Conservation (phyloP, 2,113 vertebrate species). For the Phalacrocorax carbo region DNA sequence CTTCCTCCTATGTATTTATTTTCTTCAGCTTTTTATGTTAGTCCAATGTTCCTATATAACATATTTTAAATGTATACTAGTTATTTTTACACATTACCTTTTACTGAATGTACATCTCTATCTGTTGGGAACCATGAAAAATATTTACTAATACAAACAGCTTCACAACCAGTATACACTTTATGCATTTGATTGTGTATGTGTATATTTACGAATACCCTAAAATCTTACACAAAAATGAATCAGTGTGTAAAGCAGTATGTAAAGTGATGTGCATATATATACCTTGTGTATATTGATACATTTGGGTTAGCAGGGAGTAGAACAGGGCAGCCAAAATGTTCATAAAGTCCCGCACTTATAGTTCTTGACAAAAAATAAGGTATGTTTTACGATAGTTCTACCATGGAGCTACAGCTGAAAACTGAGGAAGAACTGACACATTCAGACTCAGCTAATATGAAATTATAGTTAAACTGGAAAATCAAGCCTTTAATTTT, state of each 20-base stretch:
- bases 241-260: not conserved
- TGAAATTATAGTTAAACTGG: not conserved
- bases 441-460: not conserved
- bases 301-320: not conserved
- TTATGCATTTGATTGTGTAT: not conserved
- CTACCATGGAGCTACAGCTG: not conserved
- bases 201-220: not conserved
- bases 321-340: not conserved
- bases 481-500: not conserved
- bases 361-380: not conserved
- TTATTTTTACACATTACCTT: conserved; percentile 32
- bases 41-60: not conserved
- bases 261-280: not conserved
- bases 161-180: not conserved
- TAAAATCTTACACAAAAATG: not conserved
- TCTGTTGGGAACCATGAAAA: not conserved
- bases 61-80: not conserved
- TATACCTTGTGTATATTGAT: not conserved
- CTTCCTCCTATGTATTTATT: not conserved
- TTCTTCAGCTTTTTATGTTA: not conserved
- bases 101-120: not conserved
- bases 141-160: not conserved
- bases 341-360: not conserved
- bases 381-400: not conserved
- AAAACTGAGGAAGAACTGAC: not conserved